These are phyloP conservation scores for Sinocyclocheilus anshuiensis DNA, from an alignment of 2,113 vertebrate species.

Conservation along the genomic window DNA sequence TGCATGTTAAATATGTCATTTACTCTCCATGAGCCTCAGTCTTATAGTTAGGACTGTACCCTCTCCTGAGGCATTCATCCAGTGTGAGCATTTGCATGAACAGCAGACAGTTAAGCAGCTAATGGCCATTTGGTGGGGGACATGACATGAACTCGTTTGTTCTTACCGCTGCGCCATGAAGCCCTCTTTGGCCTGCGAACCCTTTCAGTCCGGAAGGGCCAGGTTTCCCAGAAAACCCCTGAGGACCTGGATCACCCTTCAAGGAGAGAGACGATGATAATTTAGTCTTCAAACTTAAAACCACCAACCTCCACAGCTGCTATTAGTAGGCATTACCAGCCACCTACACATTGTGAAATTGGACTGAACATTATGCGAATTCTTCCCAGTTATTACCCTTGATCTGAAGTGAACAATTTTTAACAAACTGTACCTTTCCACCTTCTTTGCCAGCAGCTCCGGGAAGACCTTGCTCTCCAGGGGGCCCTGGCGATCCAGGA, in stretches of 20 bases:
- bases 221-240: slow-evolving; percentile 86
- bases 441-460: slow-evolving; percentile 97
- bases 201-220: slow-evolving; percentile 91
- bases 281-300: slow-evolving; percentile 1
- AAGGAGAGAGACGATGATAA: slow-evolving; percentile 45
- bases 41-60: background rate
- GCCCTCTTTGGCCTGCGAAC: slow-evolving; percentile 91
- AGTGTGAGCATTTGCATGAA: slow-evolving; percentile 63
- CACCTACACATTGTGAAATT: background rate
- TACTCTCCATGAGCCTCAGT: background rate
- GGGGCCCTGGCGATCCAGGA: slow-evolving; percentile 93
- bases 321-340: background rate
- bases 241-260: slow-evolving; percentile 93
- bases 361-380: background rate
- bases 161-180: slow-evolving; percentile 89
- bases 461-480: slow-evolving; percentile 95
- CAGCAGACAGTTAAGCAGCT: slow-evolving; percentile 64
- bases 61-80: slow-evolving; percentile 51
- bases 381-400: background rate
- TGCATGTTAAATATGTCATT: background rate
- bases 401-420: background rate
- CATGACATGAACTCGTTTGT: slow-evolving; percentile 45
- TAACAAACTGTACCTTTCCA: slow-evolving; percentile 83
- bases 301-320: background rate
- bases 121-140: slow-evolving; percentile 57